Conservation (phyloP, 2,888 invertebrate genomes). For the Chesias legatella region DNA sequence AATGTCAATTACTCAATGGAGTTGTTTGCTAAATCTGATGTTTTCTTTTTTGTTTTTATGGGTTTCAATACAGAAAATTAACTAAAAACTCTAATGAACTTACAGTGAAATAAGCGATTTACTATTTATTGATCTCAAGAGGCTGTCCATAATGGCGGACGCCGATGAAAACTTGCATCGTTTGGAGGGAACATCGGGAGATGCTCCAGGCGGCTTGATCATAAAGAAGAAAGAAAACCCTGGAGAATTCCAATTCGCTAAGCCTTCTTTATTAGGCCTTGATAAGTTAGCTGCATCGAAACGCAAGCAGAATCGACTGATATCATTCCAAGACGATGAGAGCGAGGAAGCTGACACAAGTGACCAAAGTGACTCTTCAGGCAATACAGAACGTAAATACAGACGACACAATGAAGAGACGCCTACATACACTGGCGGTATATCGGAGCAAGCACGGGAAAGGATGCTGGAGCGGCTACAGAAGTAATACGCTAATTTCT, state of each 20-base stretch:
- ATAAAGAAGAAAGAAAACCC: constrained; percentile 83
- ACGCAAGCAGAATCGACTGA: constrained; percentile 83
- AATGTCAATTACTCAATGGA: too few relatives aligned
- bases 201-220: constrained; percentile 85
- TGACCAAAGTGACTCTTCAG: constrained; percentile 38
- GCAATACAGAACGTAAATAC: constrained; percentile 82
- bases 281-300: constrained; percentile 92
- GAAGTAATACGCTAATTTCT: constrained; percentile 44
- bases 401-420: constrained; percentile 92
- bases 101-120: constrained; percentile 1
- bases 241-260: constrained; percentile 87
- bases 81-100: constrained; percentile 11
- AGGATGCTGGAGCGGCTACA: constrained; percentile 85
- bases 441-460: constrained; percentile 88
- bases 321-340: constrained; percentile 81
- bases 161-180: constrained; percentile 84
- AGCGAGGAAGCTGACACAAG: constrained; percentile 48
- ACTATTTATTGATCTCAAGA: constrained; percentile 5
- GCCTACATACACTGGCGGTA: constrained; percentile 96
- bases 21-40: background rate
- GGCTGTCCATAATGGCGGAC: constrained; percentile 49
- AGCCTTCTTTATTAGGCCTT: constrained; percentile 88
- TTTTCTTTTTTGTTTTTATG: constrained; percentile 6
- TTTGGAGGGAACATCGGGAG: constrained; percentile 83
- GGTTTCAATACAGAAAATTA: constrained; percentile 5